These are phyloP conservation scores for Coregonus suidteri DNA, from an alignment of 2,797 vertebrate genomes.

Conservation along the genomic window DNA sequence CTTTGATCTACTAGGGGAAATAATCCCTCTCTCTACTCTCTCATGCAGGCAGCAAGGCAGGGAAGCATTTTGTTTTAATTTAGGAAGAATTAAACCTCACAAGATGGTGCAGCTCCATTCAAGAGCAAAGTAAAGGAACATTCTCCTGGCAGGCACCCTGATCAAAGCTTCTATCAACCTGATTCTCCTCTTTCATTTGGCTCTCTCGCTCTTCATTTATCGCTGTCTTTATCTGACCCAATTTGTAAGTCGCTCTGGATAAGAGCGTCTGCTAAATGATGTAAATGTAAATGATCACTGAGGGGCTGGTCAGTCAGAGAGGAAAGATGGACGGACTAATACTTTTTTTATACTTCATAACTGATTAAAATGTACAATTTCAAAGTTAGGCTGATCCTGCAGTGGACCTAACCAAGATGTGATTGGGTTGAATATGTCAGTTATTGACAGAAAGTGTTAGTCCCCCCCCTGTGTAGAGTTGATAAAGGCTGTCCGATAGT, in stretches of 20 bases:
- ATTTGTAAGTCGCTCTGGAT: too few species aligned
- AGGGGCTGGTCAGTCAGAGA: neutral
- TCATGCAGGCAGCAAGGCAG: slow-evolving; percentile 2
- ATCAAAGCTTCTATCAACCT: slow-evolving; percentile 5
- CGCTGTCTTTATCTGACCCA: neutral
- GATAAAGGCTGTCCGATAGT: neutral
- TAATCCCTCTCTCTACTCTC: neutral
- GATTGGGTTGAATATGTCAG: neutral
- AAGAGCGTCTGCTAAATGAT: too few species aligned
- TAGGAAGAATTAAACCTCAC: slow-evolving; percentile 21
- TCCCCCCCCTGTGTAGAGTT: slow-evolving; percentile 4
- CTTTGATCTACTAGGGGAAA: slow-evolving; percentile 3
- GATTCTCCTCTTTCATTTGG: neutral
- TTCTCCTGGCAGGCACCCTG: neutral
- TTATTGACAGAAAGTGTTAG: neutral
- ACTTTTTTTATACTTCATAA: too few species aligned
- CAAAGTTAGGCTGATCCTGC: neutral
- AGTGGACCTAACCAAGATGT: neutral
- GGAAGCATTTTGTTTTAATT: slow-evolving; percentile 25
- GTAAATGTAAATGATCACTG: too few species aligned
- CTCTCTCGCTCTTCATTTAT: slow-evolving; percentile 15
- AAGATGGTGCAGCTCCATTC: slow-evolving; percentile 18
- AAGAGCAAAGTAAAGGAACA: slow-evolving; percentile 24
- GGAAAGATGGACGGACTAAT: too few species aligned
- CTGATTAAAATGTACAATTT: too few species aligned